Evolutionary conservation across 2,113 vertebrate species (phyloP).

Genomic region (Eretmochelys imbricata): DNA sequence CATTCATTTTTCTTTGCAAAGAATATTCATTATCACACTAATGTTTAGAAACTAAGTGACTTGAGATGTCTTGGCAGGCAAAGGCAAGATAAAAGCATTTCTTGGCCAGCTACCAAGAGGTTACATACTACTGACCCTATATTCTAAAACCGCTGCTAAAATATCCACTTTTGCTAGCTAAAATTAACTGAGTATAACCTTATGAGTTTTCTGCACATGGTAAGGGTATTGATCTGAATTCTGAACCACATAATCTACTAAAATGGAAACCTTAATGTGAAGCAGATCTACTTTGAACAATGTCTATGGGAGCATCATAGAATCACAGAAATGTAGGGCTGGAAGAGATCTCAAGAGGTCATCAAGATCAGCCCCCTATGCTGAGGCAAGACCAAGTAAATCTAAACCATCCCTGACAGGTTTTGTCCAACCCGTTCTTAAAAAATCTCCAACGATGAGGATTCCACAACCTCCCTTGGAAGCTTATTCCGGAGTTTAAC

Average conservation of each 20-base stretch:
- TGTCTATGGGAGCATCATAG: neutral
- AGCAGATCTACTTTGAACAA: neutral
- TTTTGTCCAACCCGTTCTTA: neutral
- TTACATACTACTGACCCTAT: neutral
- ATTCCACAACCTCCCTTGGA: neutral
- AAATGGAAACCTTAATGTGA: too few species aligned
- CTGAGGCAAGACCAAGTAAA: neutral
- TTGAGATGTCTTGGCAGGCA: neutral
- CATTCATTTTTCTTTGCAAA: neutral
- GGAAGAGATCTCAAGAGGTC: neutral
- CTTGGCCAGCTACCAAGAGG: neutral
- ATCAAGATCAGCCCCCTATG: neutral
- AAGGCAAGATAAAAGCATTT: neutral
- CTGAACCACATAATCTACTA: neutral
- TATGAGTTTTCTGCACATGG: neutral
- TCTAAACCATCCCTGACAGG: neutral
- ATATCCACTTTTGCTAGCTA: neutral
- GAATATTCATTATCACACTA: too few species aligned
- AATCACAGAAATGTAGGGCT: neutral
- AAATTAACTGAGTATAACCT: neutral
- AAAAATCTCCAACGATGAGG: neutral
- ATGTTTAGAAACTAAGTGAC: too few species aligned
- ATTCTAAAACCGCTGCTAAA: neutral
- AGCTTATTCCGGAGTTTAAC: neutral
- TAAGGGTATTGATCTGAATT: neutral